Base-by-base conservation (phyloP, 2,113 vertebrate species). In the Drymodes brunneopygia region DNA sequence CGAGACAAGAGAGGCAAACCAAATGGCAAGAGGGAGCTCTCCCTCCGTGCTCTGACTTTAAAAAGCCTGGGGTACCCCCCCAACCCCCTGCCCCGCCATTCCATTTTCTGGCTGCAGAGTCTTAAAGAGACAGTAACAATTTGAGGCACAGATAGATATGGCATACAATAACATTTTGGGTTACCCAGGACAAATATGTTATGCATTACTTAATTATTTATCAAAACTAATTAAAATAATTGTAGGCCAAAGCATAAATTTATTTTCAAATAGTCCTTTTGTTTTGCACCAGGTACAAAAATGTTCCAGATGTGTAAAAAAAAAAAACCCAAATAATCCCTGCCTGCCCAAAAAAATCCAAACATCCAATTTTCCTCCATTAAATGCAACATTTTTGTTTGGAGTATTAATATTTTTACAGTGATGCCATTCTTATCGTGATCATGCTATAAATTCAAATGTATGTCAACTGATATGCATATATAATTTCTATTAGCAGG, bases 191-290 rank as follows among this genome's bases (percentile, higher is more conserved):
- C 29, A 57, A 64, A 42, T 99, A 98, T 97, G 99, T 99, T 98
- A 98, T 97, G 90, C 96, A 98, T 98, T 98, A 92, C 84, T 99
- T 97, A 98, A 99, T 99, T 98, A 99, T 99, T 99, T 99, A 99
- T 98, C 67, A 97, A 94, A 97, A 98, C 97, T 99, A 99, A 99
- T 99, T 99, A 98, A 98, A 98, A 98, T 98, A 98, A 98, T 95
- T 95, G 95, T 97, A 97, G 96, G 95, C 95, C 96, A 98, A 93
- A 97, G 81, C 83, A 97, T 92, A 95, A 86, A 97, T 98, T 97
- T 96, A 97, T 95, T 97, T 98, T 97, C 96, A 97, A 98, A 94
- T 96, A 94, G 58, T 57, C 56, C 65, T 86, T 93, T 91, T 92
- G 25, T 29, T 48, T 44, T 81, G 5, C 27, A 81, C 13, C 81